Evolutionary conservation across 1,140 invertebrate genomes (phyloP), one percentile per base, ranked within the genome.

Genomic region (Pomacea maculata): DNA sequence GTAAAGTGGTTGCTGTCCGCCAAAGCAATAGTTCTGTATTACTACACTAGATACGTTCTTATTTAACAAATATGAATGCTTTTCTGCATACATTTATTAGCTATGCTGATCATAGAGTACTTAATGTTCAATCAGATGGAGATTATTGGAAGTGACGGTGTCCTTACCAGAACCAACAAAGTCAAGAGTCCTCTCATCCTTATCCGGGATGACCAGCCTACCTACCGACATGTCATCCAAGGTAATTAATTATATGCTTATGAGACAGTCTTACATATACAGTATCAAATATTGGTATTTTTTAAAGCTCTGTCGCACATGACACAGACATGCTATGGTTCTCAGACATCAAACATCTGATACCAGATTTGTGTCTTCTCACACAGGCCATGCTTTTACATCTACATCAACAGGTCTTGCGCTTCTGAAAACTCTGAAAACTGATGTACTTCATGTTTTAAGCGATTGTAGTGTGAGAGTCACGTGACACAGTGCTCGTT

Each of bases 61-160:
- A 4, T 45, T 45, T 45, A 45, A 4, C 34, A 45, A 45, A 45
- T 45, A 45, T 45, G 34, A 45, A 45, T 4, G 34, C 34, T 45
- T 0, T 45, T 0, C 34, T 2, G 6, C 34, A 45, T 45, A 45
- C 6, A 45, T 45, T 45, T 45, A 45, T 45, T 45, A 45, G 34
- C 34, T 45, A 2, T 45, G 34, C 34, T 45, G 34, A 45, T 45
- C 34, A 45, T 45, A 45, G 2, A 45, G 34, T 45, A 45, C 25
- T 11, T 21, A 1, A 71, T 25, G 68, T 11, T 29, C 12, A 12
- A 29, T 17, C 70, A 79, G 78, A 72, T 73, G 52, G 52, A 72
- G n/a, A 45, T 80, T 29, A 25, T 14, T 17, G 78, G 78, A 11
- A 63, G 15, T 12, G 71, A 74, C 63, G 78, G 78, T 11, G 71